Base-by-base conservation (phyloP, 2,113 vertebrate genomes). In the Alligator mississippiensis region DNA sequence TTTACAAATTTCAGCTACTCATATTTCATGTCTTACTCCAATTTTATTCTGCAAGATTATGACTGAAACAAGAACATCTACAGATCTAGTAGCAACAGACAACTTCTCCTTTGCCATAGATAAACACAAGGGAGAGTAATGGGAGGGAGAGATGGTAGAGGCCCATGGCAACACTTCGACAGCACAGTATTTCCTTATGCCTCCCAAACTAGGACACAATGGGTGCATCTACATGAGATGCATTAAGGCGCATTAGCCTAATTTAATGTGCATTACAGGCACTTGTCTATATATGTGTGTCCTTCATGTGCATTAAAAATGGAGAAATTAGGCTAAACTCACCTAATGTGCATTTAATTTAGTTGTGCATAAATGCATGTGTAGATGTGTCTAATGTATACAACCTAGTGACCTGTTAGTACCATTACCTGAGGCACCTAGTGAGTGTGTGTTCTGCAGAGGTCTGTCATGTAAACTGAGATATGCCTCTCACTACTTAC, bases 61-160 rank as follows among this genome's bases (percentile, higher is more conserved):
- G 76, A 88, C 9, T 88, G 87, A 66, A 91, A 27, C 47, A 82
- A 95, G 61, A 94, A 80, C 77, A 90, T 59, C 54, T 88, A 58
- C 14, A 34, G 76, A 68, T 91, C 57, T 28, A 90, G 64, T 77
- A 91, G 59, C 57, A 47, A 12, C 87, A 94, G 82, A 34, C 90
- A 82, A 85, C 68, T 34, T 79, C 89, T 63, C 61, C 25, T 80
- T 81, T 91, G 89, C 77, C 70, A 22, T 75, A 61, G 55, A 77
- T 83, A 86, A 84, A 11, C 55, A 90, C 77, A 81, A 81, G 87
- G 70, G 82, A 82, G 80, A 84, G 77, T 74, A 85, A 79, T 2
- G 22, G 27, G 30, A 92, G 75, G 85, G 94, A 84, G 70, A 62
- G 77, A 63, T 84, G 5, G 62, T 72, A 61, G 72, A 89, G 34